Conservation (phyloP, 2,797 vertebrate species). For the Falco naumanni region DNA sequence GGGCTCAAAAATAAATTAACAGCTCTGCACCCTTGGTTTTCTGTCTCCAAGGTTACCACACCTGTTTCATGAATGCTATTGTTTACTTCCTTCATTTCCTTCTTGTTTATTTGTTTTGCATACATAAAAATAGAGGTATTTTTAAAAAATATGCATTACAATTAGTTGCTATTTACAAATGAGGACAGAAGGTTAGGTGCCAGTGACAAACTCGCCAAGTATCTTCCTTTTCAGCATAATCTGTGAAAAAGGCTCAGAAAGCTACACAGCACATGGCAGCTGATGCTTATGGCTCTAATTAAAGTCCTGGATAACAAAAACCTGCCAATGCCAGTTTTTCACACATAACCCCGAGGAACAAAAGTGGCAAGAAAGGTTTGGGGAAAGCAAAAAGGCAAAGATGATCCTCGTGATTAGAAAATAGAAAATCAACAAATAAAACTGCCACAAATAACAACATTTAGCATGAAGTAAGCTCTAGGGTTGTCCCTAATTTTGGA, state of each 20-base stretch:
- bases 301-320: background rate
- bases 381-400: background rate
- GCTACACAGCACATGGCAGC: background rate
- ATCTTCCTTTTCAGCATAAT: background rate
- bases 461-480: background rate
- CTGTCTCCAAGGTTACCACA: conserved; percentile 48
- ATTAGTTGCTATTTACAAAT: background rate
- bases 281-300: background rate
- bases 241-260: background rate
- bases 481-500: background rate
- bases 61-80: background rate
- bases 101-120: background rate
- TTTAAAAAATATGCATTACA: background rate
- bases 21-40: background rate
- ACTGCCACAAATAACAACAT: background rate
- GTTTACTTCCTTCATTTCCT: background rate
- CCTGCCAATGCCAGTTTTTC: background rate
- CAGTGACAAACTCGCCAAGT: background rate
- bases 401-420: background rate
- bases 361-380: background rate
- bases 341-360: background rate
- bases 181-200: background rate
- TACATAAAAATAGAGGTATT: background rate
- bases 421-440: background rate
- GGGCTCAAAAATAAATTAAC: background rate